These are phyloP conservation scores for Synanthedon vespiformis DNA, from an alignment of 2,888 invertebrate species.

Conservation along the genomic window DNA sequence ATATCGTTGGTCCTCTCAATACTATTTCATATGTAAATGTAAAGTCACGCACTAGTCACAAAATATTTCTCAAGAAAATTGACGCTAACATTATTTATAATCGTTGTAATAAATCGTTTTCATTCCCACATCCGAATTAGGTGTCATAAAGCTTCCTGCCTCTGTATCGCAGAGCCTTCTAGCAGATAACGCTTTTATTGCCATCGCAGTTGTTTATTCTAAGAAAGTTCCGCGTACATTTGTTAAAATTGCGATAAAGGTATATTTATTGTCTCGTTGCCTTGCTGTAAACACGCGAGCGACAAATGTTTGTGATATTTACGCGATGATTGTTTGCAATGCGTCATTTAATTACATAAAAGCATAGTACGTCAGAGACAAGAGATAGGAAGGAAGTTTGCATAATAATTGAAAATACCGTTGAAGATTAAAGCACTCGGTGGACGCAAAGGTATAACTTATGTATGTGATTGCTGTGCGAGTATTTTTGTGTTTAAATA, in stretches of 20 bases:
- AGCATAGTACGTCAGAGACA: too few relatives aligned
- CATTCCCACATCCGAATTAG: not conserved
- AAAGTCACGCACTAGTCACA: too few relatives aligned
- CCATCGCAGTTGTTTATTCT: slow-evolving; percentile 48
- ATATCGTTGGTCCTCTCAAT: too few relatives aligned
- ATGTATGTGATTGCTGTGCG: too few relatives aligned
- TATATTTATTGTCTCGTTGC: slow-evolving; percentile 59
- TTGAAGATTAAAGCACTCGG: too few relatives aligned
- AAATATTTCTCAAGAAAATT: too few relatives aligned
- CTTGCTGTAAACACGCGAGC: slow-evolving; percentile 46
- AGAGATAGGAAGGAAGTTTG: too few relatives aligned
- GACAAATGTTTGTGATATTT: slow-evolving; percentile 9
- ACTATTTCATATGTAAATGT: too few relatives aligned
- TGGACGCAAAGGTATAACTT: too few relatives aligned
- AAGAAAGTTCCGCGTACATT: slow-evolving; percentile 50
- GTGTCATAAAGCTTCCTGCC: slow-evolving; percentile 28
- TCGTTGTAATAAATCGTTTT: not conserved
- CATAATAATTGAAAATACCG: too few relatives aligned
- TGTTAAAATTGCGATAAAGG: slow-evolving; percentile 66
- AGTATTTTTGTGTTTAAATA: too few relatives aligned
- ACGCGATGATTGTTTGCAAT: not conserved
- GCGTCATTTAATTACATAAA: not conserved
- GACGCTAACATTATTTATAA: too few relatives aligned
- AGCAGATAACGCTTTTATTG: slow-evolving; percentile 42
- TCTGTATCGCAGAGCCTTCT: slow-evolving; percentile 26